Evolutionary conservation across 2,888 invertebrate species (phyloP).

Genomic region (Lamproptera curius): DNA sequence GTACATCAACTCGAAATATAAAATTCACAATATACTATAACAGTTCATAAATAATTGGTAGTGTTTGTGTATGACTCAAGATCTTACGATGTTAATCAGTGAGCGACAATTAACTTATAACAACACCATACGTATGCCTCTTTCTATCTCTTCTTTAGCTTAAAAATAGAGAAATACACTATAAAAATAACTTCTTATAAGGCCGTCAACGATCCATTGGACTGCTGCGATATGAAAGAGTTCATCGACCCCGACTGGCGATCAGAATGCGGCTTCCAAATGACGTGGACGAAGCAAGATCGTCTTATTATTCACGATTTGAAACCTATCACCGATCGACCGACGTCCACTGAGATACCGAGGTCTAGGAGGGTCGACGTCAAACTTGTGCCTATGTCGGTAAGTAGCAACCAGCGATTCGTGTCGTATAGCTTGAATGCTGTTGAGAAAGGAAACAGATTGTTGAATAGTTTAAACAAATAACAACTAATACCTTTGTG

Average conservation of each 20-base stretch:
- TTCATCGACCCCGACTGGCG: slow-evolving; percentile 51
- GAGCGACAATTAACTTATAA: not conserved
- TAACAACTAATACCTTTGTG: too few relatives aligned
- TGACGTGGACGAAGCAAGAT: slow-evolving; percentile 41
- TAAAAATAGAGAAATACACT: too few relatives aligned
- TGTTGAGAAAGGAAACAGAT: too few relatives aligned
- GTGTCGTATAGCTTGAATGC: too few relatives aligned
- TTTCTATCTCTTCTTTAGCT: not conserved
- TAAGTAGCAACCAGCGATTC: too few relatives aligned
- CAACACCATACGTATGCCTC: not conserved
- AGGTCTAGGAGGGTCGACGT: slow-evolving; percentile 38
- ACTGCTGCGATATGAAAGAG: slow-evolving; percentile 57
- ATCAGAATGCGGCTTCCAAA: slow-evolving; percentile 47
- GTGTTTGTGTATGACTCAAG: not conserved
- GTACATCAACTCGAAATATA: too few relatives aligned
- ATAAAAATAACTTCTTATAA: too few relatives aligned
- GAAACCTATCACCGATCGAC: not conserved
- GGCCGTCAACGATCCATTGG: slow-evolving; percentile 46
- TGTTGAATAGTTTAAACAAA: too few relatives aligned
- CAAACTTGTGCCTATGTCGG: slow-evolving; percentile 50
- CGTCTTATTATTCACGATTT: slow-evolving; percentile 39
- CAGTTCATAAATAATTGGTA: not conserved
- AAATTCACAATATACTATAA: too few relatives aligned
- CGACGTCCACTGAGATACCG: slow-evolving; percentile 30
- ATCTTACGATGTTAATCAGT: not conserved